Evolutionary conservation across 2,797 vertebrate genomes (phyloP).

Genomic region (Diglossa cyanea): DNA sequence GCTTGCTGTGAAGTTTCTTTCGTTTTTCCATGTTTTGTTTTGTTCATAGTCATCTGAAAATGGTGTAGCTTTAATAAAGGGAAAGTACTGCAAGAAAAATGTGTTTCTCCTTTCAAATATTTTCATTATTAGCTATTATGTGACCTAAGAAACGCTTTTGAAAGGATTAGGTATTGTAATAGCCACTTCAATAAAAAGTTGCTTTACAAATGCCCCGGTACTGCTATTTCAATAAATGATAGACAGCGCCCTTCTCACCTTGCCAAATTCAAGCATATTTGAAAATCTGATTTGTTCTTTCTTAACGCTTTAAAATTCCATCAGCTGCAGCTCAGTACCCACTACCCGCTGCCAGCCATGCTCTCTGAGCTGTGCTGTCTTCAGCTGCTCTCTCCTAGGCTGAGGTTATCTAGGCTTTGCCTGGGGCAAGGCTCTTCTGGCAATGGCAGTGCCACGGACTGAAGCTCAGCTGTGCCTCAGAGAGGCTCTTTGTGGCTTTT

Average conservation of each 20-base stretch:
- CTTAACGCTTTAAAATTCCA: neutral
- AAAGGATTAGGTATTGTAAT: neutral
- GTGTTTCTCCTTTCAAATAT: neutral
- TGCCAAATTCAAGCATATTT: neutral
- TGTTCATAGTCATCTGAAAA: neutral
- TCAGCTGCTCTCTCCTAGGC: neutral
- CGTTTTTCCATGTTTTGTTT: neutral
- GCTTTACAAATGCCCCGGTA: neutral
- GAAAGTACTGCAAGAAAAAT: neutral
- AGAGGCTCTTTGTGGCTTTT: neutral
- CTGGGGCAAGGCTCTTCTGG: neutral
- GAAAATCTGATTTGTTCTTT: neutral
- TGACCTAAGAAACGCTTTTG: neutral
- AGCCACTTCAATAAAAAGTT: neutral
- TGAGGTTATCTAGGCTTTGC: neutral
- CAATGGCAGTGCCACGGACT: rapidly evolving
- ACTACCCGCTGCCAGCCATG: neutral
- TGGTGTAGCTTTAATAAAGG: neutral
- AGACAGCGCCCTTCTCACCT: neutral
- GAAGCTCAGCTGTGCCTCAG: rapidly evolving
- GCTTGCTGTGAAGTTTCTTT: neutral
- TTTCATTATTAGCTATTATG: neutral
- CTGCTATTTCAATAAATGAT: neutral
- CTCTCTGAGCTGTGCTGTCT: neutral
- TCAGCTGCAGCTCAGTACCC: neutral